Evolutionary conservation across 37 sponge, comb jelly and placozoan species (phyloP).

Genomic region (Agelas oroides): DNA sequence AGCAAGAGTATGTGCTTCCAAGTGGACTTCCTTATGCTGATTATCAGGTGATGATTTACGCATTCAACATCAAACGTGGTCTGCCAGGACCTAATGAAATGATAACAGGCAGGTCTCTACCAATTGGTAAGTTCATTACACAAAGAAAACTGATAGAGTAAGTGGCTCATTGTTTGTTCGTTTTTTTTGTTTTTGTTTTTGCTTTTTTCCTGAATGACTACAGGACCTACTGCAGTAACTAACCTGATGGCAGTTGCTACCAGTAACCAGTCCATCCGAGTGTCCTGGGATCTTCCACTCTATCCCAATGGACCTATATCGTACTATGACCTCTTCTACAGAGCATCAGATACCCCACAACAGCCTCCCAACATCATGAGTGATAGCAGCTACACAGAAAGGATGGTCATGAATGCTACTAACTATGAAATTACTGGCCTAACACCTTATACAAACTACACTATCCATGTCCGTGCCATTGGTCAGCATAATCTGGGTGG

Average conservation of each 20-base stretch:
- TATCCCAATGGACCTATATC: constrained; percentile 49
- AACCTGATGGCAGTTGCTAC: constrained; percentile 8
- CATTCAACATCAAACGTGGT: constrained; percentile 33
- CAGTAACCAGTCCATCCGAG: constrained; percentile 2
- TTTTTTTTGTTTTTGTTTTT: too few species aligned
- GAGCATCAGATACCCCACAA: constrained; percentile 7
- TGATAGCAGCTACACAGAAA: neutral
- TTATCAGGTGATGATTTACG: constrained; percentile 19
- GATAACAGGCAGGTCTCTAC: neutral
- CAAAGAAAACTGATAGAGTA: too few species aligned
- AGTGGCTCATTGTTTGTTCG: too few species aligned
- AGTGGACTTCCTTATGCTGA: constrained; percentile 34
- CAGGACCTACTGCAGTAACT: constrained; percentile 33
- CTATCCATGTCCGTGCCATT: constrained; percentile 42
- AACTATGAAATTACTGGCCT: constrained; percentile 2
- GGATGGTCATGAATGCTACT: neutral
- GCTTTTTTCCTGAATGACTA: neutral
- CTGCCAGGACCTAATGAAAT: neutral
- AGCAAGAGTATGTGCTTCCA: constrained; percentile 2
- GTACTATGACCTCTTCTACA: constrained; percentile 23
- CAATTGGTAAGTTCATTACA: constrained; percentile 42
- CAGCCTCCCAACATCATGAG: neutral
- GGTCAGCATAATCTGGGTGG: constrained; percentile 1
- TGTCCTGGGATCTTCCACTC: constrained; percentile 40
- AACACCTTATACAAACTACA: constrained; percentile 19